These are phyloP conservation scores for Ormia ochracea DNA, from an alignment of 2,888 invertebrate species.

Conservation along the genomic window DNA sequence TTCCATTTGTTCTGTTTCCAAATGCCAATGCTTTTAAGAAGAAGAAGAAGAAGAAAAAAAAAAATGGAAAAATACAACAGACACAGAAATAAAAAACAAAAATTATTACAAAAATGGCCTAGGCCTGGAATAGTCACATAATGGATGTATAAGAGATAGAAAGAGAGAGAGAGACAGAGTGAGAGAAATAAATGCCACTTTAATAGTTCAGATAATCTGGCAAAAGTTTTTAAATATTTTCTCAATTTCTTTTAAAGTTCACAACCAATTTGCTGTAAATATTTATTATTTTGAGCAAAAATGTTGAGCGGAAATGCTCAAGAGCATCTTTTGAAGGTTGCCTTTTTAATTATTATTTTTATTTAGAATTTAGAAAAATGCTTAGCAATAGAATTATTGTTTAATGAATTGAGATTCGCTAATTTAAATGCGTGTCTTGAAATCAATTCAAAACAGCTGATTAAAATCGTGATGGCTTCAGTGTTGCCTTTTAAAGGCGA, in stretches of 20 bases:
- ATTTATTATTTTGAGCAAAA: no score
- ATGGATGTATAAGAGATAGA: slow-evolving; percentile 9
- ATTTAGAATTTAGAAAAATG: no score
- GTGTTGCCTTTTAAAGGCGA: no score
- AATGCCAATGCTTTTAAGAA: slow-evolving; percentile 50
- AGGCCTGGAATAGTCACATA: slow-evolving; percentile 34
- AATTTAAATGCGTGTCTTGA: no score
- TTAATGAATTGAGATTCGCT: no score
- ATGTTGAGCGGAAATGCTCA: no score
- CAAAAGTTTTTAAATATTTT: not conserved
- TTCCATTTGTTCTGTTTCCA: slow-evolving; percentile 29
- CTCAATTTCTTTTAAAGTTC: not conserved
- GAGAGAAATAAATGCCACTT: no score
- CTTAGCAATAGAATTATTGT: no score
- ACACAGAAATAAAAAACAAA: slow-evolving; percentile 15
- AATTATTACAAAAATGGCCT: slow-evolving; percentile 34
- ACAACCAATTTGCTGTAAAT: not conserved
- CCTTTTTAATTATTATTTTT: no score
- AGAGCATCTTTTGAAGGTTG: no score
- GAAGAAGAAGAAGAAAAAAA: not conserved
- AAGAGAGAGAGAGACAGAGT: not conserved
- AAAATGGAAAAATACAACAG: not conserved
- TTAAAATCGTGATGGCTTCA: no score
- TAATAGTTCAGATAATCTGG: not conserved
- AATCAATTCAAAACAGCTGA: no score